phyloP scores from a whole-genome alignment of 2,888 invertebrate genomes.

The Orthosia cruda region DNA sequence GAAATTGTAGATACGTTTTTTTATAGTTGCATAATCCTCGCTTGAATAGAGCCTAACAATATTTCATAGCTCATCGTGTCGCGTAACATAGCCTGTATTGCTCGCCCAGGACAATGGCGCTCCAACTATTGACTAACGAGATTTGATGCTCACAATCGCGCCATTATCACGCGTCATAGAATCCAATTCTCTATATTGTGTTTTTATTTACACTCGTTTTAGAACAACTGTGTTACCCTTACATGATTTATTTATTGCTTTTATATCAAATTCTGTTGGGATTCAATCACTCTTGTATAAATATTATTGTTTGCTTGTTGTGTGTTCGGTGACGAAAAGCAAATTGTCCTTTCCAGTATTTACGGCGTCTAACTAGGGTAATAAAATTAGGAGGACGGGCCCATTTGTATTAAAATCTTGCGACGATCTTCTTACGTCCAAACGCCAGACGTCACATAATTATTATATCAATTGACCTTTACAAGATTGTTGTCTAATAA shows the following conservation, averaged over 20 bases:
- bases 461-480: slow-evolving; percentile 2
- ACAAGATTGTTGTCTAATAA: slow-evolving; percentile 9
- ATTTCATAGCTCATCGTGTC: not conserved
- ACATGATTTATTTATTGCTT: slow-evolving; percentile 19
- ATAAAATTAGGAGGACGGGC: slow-evolving; percentile 24
- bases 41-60: not conserved
- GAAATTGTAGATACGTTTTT: not conserved
- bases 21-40: not conserved
- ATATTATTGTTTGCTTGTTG: slow-evolving; percentile 28
- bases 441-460: not conserved
- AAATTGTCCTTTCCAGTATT: slow-evolving; percentile 16
- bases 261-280: slow-evolving; percentile 9
- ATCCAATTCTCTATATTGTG: slow-evolving; percentile 78
- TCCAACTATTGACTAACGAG: slow-evolving; percentile 77
- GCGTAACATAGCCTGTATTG: not conserved
- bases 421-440: not conserved
- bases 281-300: slow-evolving; percentile 20
- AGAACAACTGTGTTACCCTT: slow-evolving; percentile 14
- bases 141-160: slow-evolving; percentile 81
- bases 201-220: slow-evolving; percentile 39
- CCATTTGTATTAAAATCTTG: slow-evolving; percentile 7
- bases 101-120: slow-evolving; percentile 26
- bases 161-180: slow-evolving; percentile 78
- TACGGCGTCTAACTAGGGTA: slow-evolving; percentile 20
- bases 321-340: not conserved